Conservation (phyloP, 2,113 vertebrate genomes). For the Cairina moschata region DNA sequence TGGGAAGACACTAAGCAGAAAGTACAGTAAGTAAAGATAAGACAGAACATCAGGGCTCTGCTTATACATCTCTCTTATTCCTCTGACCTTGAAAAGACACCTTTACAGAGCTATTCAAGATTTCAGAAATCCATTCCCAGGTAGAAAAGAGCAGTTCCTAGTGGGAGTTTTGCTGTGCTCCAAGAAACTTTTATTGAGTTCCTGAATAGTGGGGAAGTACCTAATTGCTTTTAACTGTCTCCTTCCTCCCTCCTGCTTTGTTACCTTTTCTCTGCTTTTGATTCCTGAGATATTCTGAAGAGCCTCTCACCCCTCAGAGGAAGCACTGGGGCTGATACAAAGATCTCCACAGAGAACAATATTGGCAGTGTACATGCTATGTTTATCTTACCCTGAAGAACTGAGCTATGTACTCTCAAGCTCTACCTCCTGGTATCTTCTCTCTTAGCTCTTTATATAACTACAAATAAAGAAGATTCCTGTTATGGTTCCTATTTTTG, state of each 20-base stretch:
- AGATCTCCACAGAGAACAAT: background rate
- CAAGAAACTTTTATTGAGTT: conserved; percentile 26
- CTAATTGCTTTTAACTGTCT: conserved; percentile 37
- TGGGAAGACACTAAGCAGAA: background rate
- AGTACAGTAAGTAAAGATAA: background rate
- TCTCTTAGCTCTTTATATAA: background rate
- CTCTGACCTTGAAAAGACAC: background rate
- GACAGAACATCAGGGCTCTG: background rate
- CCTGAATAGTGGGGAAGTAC: background rate
- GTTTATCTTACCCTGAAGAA: background rate
- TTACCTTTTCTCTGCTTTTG: conserved; percentile 8
- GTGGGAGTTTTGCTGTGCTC: background rate
- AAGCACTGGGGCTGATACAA: background rate
- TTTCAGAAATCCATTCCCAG: conserved; percentile 27
- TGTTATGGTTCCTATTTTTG: background rate
- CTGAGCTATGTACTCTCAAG: background rate
- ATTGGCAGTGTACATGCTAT: background rate
- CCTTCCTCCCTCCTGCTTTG: background rate
- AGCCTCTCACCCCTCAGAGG: background rate
- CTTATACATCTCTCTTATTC: background rate
- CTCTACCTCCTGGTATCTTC: background rate
- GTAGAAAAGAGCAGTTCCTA: conserved; percentile 9
- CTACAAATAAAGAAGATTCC: background rate
- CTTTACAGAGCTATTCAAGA: conserved; percentile 4
- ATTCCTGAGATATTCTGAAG: background rate